Percentiles rank a stretch among this genome's conserved stretches.
These are phyloP conservation scores for Sisyra nigra DNA, from an alignment of 2,888 invertebrate species.

Conservation along the genomic window DNA sequence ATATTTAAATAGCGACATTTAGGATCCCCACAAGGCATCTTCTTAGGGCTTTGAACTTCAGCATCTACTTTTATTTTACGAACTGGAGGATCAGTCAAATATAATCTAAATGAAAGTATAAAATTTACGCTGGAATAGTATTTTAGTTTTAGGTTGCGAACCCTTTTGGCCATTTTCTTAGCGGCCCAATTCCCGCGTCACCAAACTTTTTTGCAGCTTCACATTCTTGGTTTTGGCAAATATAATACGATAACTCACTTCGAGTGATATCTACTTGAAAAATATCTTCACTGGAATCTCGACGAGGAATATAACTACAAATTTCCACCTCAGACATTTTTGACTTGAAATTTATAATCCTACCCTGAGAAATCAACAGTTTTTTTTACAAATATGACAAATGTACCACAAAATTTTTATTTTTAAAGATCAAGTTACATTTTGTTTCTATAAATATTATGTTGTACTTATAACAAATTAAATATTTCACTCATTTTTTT, in stretches of 20 bases:
- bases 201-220: conserved; percentile 2
- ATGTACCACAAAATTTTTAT: background rate
- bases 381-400: background rate
- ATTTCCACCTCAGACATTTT: too few species aligned
- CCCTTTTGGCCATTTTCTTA: background rate
- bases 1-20: conserved; percentile 2
- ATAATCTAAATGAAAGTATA: too few species aligned
- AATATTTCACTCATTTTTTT: background rate
- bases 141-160: too few species aligned
- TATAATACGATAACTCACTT: background rate
- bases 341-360: background rate
- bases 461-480: background rate
- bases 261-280: conserved; percentile 4
- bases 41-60: background rate
- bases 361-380: background rate
- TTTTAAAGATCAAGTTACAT: background rate
- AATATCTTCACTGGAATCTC: background rate
- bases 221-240: conserved; percentile 3
- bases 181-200: background rate
- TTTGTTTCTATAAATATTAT: background rate
- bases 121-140: too few species aligned
- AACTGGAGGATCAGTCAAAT: background rate
- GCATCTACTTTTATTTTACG: background rate
- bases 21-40: background rate
- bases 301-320: background rate